phyloP scores from a whole-genome alignment of 2,797 vertebrate genomes.

The Prionace glauca region DNA sequence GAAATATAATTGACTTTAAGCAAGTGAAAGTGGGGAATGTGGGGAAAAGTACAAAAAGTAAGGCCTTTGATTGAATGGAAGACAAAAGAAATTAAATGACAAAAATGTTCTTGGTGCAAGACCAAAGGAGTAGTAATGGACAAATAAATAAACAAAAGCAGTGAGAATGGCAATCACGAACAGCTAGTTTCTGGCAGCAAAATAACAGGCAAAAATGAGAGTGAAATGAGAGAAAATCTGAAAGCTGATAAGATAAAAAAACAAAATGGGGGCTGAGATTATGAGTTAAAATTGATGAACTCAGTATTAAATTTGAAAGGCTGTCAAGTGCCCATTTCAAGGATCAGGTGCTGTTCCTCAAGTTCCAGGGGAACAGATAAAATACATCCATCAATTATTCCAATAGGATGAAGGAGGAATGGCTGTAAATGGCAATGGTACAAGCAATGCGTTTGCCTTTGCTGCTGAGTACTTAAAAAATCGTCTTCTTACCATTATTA shows the following conservation, averaged over 20 bases:
- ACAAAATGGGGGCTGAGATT: not conserved
- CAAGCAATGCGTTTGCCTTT: not conserved
- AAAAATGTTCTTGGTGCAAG: too few species aligned
- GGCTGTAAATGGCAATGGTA: not conserved
- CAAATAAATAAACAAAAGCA: too few species aligned
- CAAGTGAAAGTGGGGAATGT: too few species aligned
- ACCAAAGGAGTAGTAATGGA: too few species aligned
- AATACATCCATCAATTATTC: not conserved
- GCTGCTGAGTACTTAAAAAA: not conserved
- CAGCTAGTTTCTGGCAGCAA: too few species aligned
- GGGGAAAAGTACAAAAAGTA: too few species aligned
- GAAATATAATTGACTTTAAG: too few species aligned
- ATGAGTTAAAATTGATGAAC: not conserved
- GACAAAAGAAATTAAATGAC: too few species aligned
- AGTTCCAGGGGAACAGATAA: not conserved
- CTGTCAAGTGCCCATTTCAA: not conserved
- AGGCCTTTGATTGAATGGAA: too few species aligned
- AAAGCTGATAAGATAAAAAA: not conserved
- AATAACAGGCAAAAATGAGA: too few species aligned
- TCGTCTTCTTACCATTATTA: not conserved
- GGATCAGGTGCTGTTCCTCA: not conserved
- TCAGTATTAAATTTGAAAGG: not conserved
- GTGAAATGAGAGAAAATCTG: too few species aligned
- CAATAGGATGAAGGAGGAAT: not conserved
- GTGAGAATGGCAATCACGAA: too few species aligned